These are phyloP conservation scores for Oreochromis mossambicus DNA, from an alignment of 2,797 vertebrate genomes.

Conservation along the genomic window DNA sequence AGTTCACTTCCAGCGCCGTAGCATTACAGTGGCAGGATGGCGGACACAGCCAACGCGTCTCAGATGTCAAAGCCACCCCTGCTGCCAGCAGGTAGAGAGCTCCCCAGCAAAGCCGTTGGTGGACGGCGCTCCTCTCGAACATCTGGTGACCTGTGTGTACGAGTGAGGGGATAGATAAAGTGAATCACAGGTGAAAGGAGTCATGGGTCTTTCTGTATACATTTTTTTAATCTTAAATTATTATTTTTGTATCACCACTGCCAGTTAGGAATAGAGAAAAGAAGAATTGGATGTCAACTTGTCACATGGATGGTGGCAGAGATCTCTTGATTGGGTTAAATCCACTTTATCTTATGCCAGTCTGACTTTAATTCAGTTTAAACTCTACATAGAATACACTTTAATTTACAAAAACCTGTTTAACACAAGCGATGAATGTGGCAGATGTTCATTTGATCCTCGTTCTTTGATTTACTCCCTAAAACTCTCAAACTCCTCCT, in stretches of 20 bases:
- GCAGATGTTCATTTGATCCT: not conserved
- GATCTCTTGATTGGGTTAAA: not conserved
- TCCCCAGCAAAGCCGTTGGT: constrained; percentile 63
- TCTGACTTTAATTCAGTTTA: not conserved
- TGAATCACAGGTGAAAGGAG: not conserved
- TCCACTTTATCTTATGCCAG: not conserved
- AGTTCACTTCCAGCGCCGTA: constrained; percentile 71
- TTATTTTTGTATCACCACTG: not conserved
- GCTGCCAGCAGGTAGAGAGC: constrained; percentile 62
- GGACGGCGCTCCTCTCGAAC: constrained; percentile 55
- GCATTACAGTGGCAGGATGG: constrained; percentile 74
- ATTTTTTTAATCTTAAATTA: not conserved
- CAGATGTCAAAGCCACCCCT: constrained; percentile 38
- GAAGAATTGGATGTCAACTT: not conserved
- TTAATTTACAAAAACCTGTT: not conserved
- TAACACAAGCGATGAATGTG: not conserved
- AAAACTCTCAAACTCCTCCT: not conserved
- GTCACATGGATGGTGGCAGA: not conserved
- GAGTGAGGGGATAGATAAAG: not conserved
- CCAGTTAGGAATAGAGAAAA: not conserved
- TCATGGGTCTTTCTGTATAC: not conserved
- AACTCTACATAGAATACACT: not conserved
- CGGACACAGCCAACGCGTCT: constrained; percentile 68
- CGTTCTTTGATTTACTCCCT: not conserved
- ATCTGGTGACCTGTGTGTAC: constrained; percentile 70